Percentiles rank a stretch among this genome's conserved stretches.
Conservation (phyloP, 2,113 vertebrate genomes). For the Tupaia chinensis region DNA sequence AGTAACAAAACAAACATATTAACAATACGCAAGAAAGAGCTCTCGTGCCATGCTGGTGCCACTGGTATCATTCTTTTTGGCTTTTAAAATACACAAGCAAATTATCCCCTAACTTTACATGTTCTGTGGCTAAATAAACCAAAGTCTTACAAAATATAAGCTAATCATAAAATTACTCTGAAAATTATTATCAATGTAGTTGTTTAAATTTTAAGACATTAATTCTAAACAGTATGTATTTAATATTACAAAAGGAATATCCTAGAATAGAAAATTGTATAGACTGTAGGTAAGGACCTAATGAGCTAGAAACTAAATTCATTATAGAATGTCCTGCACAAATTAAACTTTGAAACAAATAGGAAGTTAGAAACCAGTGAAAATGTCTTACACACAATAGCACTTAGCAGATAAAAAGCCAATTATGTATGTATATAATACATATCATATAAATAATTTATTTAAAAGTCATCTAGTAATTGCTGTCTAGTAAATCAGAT, state of each 20-base stretch:
- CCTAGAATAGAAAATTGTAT: background rate
- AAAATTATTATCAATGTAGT: background rate
- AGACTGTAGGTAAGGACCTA: background rate
- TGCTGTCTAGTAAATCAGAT: constrained; percentile 16
- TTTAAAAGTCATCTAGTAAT: background rate
- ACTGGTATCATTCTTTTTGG: background rate
- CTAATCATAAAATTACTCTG: background rate
- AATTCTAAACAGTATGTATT: background rate
- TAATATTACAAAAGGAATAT: background rate
- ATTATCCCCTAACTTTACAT: background rate
- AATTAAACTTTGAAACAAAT: background rate
- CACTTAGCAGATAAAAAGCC: background rate
- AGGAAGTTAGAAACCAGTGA: background rate
- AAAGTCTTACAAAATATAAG: background rate
- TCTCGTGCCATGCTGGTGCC: background rate
- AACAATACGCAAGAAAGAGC: background rate
- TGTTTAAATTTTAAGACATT: constrained; percentile 25
- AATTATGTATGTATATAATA: background rate
- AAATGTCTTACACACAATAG: background rate
- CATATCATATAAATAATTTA: background rate
- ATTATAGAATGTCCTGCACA: background rate
- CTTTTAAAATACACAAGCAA: background rate
- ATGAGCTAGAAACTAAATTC: background rate
- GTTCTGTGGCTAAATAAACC: background rate
- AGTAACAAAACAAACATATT: background rate